Base-by-base conservation (phyloP, 2,888 invertebrate species). In the Amaurobius ferox region DNA sequence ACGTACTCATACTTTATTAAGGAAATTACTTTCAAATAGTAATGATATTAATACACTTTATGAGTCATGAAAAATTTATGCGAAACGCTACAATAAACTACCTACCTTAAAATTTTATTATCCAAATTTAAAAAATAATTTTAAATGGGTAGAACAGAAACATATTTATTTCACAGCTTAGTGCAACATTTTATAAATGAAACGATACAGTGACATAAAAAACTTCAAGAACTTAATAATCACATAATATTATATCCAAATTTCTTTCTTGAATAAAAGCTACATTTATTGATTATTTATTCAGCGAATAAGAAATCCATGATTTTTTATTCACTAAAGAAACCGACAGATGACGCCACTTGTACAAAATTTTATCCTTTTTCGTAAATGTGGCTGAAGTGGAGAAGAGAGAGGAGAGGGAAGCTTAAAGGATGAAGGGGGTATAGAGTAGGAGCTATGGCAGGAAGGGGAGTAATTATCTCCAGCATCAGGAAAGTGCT, bases 281-380 rank as follows among this genome's bases (percentile, higher is more conserved):
- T 35, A 7, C 11, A 35, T 11, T 35, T 35, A 5, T 35, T 35
- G 35, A 44, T 7, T 35, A 9, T 35, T 9, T 9, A 35, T 35
- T 35, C 35, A 7, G 35, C 35, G 35, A 7, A 9, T 35, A 9
- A 44, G 2, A 11, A n/a, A 44, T 44, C 16, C 16, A 11, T 5
- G 16, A 44, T 44, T 16, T 44, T 44, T 35, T 44, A 44, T 16
- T 44, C 2, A 23, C 55, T 23, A 16, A 11, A 32, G 32, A 11
- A 16, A 23, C 61, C 83, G 72, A 85, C 40, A 85, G 83, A 77
- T 77, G 83, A 30, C 83, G 83, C 83, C 83, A 85, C 83, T 48
- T 66, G 66, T 66, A 40, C 72, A n/a, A 80, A 73, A 32, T 72
- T 40, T 40, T 32, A 55, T 73, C 29, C 48, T 55, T 73, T 64